phyloP scores from a whole-genome alignment of 2,888 invertebrate genomes.

The Brachypalpus laphriformis region DNA sequence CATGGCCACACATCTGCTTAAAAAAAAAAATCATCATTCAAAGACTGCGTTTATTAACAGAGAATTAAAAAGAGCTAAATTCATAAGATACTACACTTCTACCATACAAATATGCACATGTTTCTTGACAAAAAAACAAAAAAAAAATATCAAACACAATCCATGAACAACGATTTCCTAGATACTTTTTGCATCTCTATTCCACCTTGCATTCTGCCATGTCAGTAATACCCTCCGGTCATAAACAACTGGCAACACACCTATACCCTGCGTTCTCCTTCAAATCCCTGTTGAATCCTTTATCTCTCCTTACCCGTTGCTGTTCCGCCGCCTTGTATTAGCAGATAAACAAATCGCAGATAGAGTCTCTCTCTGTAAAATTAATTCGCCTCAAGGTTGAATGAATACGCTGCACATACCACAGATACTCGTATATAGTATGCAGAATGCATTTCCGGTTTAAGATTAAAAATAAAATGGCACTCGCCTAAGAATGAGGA shows the following conservation, averaged over 20 bases:
- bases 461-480: background rate
- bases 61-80: background rate
- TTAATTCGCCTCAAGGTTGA: conserved; percentile 50
- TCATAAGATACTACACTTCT: background rate
- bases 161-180: conserved; percentile 5
- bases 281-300: conserved; percentile 12
- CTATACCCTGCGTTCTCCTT: background rate
- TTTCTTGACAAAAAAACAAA: background rate
- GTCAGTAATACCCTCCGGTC: conserved; percentile 36
- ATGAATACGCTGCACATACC: conserved; percentile 24
- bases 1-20: too few relatives aligned
- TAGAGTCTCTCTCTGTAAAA: conserved; percentile 37
- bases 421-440: conserved; percentile 19
- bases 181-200: conserved; percentile 21
- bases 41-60: background rate
- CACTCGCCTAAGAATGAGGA: conserved; percentile 52
- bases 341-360: conserved; percentile 61
- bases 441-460: conserved; percentile 51
- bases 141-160: background rate
- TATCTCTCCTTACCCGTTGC: conserved; percentile 1
- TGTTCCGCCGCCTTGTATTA: conserved; percentile 19
- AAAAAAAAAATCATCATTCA: background rate
- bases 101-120: background rate
- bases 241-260: conserved; percentile 28
- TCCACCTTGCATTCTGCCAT: conserved; percentile 36